A percentile compares a stretch with the other conserved stretches of the same genome.
Evolutionary conservation across 2,113 vertebrate species (phyloP).

Genomic region (Aphyosemion australe): DNA sequence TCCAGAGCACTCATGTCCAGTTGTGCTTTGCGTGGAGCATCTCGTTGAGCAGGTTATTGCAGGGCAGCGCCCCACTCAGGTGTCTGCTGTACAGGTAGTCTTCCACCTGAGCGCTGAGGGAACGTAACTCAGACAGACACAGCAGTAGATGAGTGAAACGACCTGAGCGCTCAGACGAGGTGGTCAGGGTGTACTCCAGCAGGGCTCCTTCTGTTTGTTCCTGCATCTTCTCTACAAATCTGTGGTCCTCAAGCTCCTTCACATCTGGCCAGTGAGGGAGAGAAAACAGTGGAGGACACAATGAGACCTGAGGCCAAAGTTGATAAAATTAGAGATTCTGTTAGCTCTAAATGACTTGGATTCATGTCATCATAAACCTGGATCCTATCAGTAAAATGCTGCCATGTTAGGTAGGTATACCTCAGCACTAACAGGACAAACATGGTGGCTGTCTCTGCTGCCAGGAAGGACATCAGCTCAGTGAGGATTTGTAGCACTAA

Average conservation of each 20-base stretch:
- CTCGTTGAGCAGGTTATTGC: constrained; percentile 93
- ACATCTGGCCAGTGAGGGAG: constrained; percentile 74
- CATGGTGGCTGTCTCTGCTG: too few relatives aligned
- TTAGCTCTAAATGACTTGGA: too few relatives aligned
- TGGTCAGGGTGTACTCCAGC: constrained; percentile 86
- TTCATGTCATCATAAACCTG: too few relatives aligned
- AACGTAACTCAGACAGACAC: constrained; percentile 85
- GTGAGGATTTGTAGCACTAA: constrained; percentile 64
- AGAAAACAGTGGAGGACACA: not conserved
- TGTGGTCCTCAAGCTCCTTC: constrained; percentile 87
- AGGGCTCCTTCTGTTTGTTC: constrained; percentile 87
- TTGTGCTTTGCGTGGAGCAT: constrained; percentile 92
- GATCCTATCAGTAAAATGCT: too few relatives aligned
- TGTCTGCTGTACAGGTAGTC: constrained; percentile 92
- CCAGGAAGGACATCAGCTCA: too few relatives aligned
- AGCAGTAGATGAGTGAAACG: constrained; percentile 88
- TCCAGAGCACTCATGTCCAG: constrained; percentile 44
- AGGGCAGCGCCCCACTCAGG: constrained; percentile 88
- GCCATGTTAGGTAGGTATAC: too few relatives aligned
- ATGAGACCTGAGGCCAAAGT: not conserved
- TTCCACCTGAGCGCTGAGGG: constrained; percentile 87
- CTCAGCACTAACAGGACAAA: too few relatives aligned
- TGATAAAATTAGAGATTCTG: too few relatives aligned
- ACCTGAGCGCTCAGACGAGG: constrained; percentile 83
- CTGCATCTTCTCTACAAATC: constrained; percentile 85